Conservation (phyloP, 2,888 invertebrate species). For the Dorcus parallelipipedus region DNA sequence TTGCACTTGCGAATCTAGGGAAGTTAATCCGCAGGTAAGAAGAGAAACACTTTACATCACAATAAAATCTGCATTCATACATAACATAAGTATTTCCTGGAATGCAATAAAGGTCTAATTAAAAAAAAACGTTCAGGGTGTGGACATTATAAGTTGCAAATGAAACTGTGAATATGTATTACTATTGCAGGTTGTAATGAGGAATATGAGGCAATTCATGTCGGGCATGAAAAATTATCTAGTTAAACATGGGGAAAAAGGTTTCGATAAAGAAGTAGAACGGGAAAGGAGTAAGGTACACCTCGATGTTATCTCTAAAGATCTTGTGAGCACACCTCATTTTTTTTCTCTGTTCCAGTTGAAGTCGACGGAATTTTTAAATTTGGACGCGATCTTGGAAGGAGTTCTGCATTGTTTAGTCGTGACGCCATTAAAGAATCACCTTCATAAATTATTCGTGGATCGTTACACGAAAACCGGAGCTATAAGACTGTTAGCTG, state of each 20-base stretch:
- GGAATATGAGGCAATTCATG: conserved; percentile 94
- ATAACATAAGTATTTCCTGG: too few species aligned
- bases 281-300: conserved; percentile 73
- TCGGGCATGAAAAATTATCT: conserved; percentile 98
- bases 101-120: neutral
- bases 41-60: too few species aligned
- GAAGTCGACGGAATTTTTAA: conserved; percentile 87
- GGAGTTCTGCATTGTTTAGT: conserved; percentile 91
- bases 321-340: too few species aligned
- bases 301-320: too few species aligned
- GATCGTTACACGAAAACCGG: conserved; percentile 78
- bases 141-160: neutral
- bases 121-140: neutral
- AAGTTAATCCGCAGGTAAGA: conserved; percentile 73
- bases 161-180: neutral
- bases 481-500: conserved; percentile 70
- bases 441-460: conserved; percentile 80
- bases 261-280: conserved; percentile 88
- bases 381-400: conserved; percentile 92
- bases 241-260: conserved; percentile 91
- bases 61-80: too few species aligned
- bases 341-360: conserved; percentile 53
- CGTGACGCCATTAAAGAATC: conserved; percentile 78
- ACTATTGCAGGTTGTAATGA: conserved; percentile 66
- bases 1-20: conserved; percentile 87